These are phyloP conservation scores for Halocaridina rubra DNA, from an alignment of 2,888 invertebrate species.

Conservation along the genomic window DNA sequence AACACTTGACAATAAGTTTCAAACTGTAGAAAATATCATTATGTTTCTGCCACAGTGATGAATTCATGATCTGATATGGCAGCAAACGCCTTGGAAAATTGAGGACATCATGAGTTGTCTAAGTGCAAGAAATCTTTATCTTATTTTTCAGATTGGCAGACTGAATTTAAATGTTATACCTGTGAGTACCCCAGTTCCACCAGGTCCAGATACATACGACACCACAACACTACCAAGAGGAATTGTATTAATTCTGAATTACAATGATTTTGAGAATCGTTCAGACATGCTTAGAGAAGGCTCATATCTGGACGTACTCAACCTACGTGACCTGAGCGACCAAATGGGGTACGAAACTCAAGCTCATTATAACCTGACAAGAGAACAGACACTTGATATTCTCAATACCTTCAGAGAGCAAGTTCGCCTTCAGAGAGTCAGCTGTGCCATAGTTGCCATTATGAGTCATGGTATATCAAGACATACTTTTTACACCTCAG, in stretches of 20 bases:
- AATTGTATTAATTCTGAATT: constrained; percentile 18
- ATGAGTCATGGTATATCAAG: constrained; percentile 16
- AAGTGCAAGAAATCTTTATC: too few species aligned
- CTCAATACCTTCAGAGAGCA: not conserved
- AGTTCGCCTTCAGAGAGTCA: not conserved
- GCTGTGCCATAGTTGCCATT: constrained; percentile 26
- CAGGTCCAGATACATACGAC: constrained; percentile 9
- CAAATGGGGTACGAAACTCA: constrained; percentile 19
- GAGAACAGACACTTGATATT: not conserved
- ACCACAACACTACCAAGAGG: constrained; percentile 24
- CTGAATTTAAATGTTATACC: too few species aligned
- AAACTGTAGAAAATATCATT: too few species aligned
- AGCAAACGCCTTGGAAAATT: too few species aligned
- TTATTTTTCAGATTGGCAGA: too few species aligned
- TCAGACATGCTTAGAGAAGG: not conserved
- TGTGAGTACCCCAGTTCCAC: not conserved
- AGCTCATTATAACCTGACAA: not conserved
- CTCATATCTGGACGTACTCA: not conserved
- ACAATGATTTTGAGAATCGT: not conserved
- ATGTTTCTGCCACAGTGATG: too few species aligned
- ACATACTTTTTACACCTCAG: not conserved
- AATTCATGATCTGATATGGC: too few species aligned
- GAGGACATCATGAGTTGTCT: too few species aligned
- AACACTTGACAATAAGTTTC: too few species aligned
- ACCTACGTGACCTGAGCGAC: not conserved